A percentile compares a stretch with the other conserved stretches of the same genome.
These are phyloP conservation scores for Perizoma affinitatum DNA, from an alignment of 2,888 invertebrate species.

Conservation along the genomic window DNA sequence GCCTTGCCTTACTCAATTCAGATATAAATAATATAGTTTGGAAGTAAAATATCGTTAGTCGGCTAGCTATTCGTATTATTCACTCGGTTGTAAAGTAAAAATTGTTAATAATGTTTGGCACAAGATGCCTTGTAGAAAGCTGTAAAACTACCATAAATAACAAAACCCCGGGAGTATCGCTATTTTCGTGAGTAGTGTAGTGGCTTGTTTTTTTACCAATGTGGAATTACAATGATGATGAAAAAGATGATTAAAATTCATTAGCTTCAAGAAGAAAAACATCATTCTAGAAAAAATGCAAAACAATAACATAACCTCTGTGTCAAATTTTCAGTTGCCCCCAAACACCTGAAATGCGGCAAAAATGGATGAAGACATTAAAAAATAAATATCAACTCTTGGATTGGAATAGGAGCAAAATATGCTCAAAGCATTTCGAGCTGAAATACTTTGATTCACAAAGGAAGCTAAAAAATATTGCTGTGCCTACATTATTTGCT, in stretches of 20 bases:
- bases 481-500: conserved; percentile 68
- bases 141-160: conserved; percentile 66
- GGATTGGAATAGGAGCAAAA: conserved; percentile 68
- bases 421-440: conserved; percentile 76
- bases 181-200: conserved; percentile 61
- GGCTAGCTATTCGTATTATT: background rate
- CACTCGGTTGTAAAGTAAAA: background rate
- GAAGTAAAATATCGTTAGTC: background rate
- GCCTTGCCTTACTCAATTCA: too few species aligned
- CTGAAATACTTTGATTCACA: conserved; percentile 64
- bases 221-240: too few species aligned
- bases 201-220: too few species aligned
- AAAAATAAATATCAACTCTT: conserved; percentile 63
- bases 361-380: conserved; percentile 65
- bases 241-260: too few species aligned
- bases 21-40: too few species aligned
- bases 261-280: too few species aligned
- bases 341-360: conserved; percentile 59
- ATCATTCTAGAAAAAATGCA: too few species aligned
- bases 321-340: conserved; percentile 57
- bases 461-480: conserved; percentile 61
- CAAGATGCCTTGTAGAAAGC: conserved; percentile 63
- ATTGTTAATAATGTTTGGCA: conserved; percentile 48
- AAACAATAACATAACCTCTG: too few species aligned
- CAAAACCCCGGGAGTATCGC: conserved; percentile 60